A percentile compares a stretch with the other conserved stretches of the same genome.
Evolutionary conservation across 2,113 vertebrate species (phyloP).

Genomic region (Henicopernis longicauda): DNA sequence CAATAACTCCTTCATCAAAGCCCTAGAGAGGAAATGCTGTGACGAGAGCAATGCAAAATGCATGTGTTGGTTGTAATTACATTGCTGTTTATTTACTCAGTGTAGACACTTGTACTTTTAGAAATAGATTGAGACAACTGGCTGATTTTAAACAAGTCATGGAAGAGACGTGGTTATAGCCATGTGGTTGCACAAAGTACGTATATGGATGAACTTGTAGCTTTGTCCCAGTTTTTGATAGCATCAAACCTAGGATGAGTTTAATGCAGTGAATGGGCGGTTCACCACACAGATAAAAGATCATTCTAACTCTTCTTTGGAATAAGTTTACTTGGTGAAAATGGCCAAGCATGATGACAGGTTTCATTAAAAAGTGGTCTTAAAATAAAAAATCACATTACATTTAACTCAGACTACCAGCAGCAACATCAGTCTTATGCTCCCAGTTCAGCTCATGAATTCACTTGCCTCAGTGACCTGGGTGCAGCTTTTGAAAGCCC

Average conservation of each 20-base stretch:
- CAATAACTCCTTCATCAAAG: neutral
- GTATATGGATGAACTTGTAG: neutral
- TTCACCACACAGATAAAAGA: neutral
- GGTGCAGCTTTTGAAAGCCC: neutral
- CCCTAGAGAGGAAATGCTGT: constrained; percentile 40
- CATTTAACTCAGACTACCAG: neutral
- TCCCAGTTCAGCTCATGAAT: neutral
- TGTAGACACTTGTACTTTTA: neutral
- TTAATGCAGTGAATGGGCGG: neutral
- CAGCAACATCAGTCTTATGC: neutral
- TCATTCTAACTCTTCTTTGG: neutral
- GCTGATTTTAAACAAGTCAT: neutral
- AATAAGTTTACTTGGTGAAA: neutral
- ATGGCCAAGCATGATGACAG: neutral
- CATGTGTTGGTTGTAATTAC: constrained; percentile 11
- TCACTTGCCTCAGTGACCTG: neutral
- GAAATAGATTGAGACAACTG: neutral
- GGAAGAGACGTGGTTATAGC: neutral
- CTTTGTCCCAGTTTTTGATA: neutral
- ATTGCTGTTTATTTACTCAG: neutral
- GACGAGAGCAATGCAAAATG: constrained; percentile 15
- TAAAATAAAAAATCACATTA: neutral
- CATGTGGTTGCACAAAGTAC: neutral
- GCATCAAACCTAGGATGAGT: neutral
- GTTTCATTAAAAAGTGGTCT: neutral